Evolutionary conservation across 92 coral and sea anemone genomes (phyloP).

Genomic region (Umimayanthus chanpuru): DNA sequence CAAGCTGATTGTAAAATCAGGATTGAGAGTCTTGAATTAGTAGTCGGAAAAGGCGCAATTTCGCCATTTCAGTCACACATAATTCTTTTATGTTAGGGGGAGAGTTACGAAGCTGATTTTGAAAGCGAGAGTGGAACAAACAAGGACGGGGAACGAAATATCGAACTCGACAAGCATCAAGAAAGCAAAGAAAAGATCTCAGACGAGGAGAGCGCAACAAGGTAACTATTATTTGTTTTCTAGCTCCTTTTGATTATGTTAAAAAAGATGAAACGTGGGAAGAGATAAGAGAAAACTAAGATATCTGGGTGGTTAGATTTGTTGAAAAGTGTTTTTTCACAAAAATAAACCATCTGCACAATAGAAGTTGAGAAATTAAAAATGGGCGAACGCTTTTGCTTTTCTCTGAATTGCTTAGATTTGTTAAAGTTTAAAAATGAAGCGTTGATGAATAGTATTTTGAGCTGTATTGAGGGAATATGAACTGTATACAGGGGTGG

Average conservation of each 20-base stretch:
- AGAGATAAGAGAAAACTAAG: not conserved
- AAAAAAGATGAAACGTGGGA: not conserved
- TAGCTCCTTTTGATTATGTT: not conserved
- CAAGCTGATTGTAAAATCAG: not conserved
- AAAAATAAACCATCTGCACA: too few species aligned
- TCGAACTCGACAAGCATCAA: not conserved
- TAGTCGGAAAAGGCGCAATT: not conserved
- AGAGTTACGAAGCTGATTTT: slow-evolving; percentile 27
- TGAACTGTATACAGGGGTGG: too few species aligned
- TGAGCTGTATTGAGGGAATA: too few species aligned
- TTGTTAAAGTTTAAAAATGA: too few species aligned
- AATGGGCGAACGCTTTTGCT: too few species aligned
- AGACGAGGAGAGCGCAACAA: not conserved
- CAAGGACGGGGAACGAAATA: slow-evolving; percentile 8
- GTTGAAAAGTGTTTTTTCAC: too few species aligned
- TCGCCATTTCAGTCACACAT: not conserved
- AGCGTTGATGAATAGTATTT: too few species aligned
- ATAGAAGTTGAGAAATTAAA: too few species aligned
- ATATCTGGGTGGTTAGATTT: too few species aligned
- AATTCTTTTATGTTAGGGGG: not conserved
- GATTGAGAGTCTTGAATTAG: not conserved
- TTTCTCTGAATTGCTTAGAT: too few species aligned
- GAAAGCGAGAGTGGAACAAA: slow-evolving; percentile 37
- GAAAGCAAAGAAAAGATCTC: not conserved
- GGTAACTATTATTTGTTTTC: not conserved